Conservation (phyloP, 2,888 invertebrate genomes). For the Hemicrepidius hirtus region DNA sequence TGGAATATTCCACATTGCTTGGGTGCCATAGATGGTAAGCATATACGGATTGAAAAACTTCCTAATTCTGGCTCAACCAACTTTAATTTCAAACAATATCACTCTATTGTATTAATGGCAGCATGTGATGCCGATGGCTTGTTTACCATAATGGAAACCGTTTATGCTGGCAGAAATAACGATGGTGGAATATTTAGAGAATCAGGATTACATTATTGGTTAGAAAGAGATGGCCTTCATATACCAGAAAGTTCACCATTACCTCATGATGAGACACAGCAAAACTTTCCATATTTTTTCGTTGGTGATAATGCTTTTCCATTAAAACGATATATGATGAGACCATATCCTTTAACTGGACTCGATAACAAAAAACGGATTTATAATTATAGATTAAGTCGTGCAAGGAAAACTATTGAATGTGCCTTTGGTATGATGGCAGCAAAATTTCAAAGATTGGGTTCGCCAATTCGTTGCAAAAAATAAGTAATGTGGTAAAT, state of each 20-base stretch:
- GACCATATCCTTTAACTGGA: slow-evolving; percentile 6
- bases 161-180: slow-evolving; percentile 55
- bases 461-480: slow-evolving; percentile 15
- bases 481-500: background rate
- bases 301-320: slow-evolving; percentile 33
- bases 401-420: slow-evolving; percentile 25
- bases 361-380: slow-evolving; percentile 15
- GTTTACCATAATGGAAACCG: slow-evolving; percentile 55
- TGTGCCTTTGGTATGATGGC: slow-evolving; percentile 28
- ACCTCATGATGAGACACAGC: slow-evolving; percentile 3
- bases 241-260: slow-evolving; percentile 15
- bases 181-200: slow-evolving; percentile 56
- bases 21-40: slow-evolving; percentile 55
- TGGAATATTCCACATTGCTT: slow-evolving; percentile 53
- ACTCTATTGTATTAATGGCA: slow-evolving; percentile 36
- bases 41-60: slow-evolving; percentile 40
- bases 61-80: slow-evolving; percentile 30
- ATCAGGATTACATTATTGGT: slow-evolving; percentile 25
- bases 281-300: slow-evolving; percentile 29
- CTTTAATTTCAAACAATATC: slow-evolving; percentile 36
- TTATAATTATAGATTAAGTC: slow-evolving; percentile 15
- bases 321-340: slow-evolving; percentile 19
- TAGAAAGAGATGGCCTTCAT: slow-evolving; percentile 30
- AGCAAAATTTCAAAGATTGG: slow-evolving; percentile 21
- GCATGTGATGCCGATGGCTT: slow-evolving; percentile 37